Evolutionary conservation across 2,797 vertebrate genomes (phyloP).

Genomic region (Helostoma temminkii): DNA sequence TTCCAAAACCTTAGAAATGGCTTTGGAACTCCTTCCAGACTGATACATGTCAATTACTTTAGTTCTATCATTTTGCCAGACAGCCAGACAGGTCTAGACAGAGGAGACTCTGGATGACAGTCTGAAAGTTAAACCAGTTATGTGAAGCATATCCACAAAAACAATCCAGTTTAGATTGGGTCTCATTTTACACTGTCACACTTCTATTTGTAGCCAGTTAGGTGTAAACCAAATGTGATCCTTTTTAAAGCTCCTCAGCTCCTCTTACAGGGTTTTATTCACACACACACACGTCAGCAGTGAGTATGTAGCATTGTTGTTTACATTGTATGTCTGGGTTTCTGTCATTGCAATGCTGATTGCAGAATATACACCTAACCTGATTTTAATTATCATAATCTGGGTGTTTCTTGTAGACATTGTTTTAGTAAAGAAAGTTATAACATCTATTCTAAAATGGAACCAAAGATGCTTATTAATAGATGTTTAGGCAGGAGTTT

Average conservation of each 20-base stretch:
- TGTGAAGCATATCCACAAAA: conserved; percentile 27
- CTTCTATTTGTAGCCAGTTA: conserved; percentile 43
- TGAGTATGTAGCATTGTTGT: conserved; percentile 37
- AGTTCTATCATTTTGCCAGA: too few relatives aligned
- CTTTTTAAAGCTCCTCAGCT: conserved; percentile 26
- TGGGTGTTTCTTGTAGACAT: background rate
- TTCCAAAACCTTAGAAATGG: too few relatives aligned
- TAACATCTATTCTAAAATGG: conserved; percentile 35
- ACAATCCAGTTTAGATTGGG: conserved; percentile 19
- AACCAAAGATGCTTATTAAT: conserved; percentile 44
- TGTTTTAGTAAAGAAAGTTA: conserved; percentile 12
- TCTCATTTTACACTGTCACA: conserved; percentile 47
- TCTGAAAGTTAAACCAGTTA: conserved; percentile 44
- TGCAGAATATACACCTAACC: conserved; percentile 24
- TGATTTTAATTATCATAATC: conserved; percentile 6
- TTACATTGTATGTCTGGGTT: conserved; percentile 53
- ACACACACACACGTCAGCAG: conserved; percentile 41
- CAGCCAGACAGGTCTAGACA: too few relatives aligned
- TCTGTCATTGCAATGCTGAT: conserved; percentile 40
- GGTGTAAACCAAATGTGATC: conserved; percentile 49
- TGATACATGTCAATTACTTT: too few relatives aligned
- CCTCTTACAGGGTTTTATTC: conserved; percentile 56
- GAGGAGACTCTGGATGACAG: conserved; percentile 8
- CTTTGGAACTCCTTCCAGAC: too few relatives aligned
- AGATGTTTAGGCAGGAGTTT: conserved; percentile 52